A percentile compares a stretch with the other conserved stretches of the same genome.
Evolutionary conservation across 2,797 vertebrate genomes (phyloP).

Genomic region (Aplochiton taeniatus): DNA sequence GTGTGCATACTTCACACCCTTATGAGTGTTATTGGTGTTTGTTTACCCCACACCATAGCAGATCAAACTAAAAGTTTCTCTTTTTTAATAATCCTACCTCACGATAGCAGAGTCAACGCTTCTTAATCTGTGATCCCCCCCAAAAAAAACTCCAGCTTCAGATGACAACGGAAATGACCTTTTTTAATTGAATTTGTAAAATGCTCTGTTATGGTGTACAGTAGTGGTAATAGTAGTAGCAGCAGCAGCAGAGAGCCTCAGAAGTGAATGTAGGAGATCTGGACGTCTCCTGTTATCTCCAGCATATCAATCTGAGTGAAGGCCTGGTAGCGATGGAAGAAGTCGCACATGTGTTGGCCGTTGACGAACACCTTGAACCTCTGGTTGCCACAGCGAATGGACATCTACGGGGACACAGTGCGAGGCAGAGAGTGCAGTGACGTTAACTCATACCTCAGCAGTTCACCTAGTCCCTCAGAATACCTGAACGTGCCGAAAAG

Average conservation of each 20-base stretch:
- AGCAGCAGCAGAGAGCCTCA: conserved; percentile 44
- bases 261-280: conserved; percentile 83
- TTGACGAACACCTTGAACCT: conserved; percentile 83
- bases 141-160: no score
- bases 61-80: no score
- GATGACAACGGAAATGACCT: not conserved
- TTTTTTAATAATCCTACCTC: no score
- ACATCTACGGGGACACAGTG: conserved; percentile 69
- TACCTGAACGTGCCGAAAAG: not conserved
- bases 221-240: not conserved
- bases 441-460: no score
- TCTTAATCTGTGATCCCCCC: no score
- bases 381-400: conserved; percentile 78
- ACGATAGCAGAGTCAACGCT: no score
- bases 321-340: conserved; percentile 65
- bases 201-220: not conserved
- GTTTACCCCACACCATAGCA: no score
- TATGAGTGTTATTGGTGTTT: not conserved
- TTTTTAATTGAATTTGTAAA: conserved; percentile 19
- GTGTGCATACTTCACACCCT: conserved; percentile 30
- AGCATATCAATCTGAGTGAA: conserved; percentile 73
- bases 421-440: no score
- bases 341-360: conserved; percentile 80
- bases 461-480: no score
- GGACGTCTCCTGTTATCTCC: conserved; percentile 77